Conservation (phyloP, 2,113 vertebrate species). For the Chaetura pelagica region DNA sequence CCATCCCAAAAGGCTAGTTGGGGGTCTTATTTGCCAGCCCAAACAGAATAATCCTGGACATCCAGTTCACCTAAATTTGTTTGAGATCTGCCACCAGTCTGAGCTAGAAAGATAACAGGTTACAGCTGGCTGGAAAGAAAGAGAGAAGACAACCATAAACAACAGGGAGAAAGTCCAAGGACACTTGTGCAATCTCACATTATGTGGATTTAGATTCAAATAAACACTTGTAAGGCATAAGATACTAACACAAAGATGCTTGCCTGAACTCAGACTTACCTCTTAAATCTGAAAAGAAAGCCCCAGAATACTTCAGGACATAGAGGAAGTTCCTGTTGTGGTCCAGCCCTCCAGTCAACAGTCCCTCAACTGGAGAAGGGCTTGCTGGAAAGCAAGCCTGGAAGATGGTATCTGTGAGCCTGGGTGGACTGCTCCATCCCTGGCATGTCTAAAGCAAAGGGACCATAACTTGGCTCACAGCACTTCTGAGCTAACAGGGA, state of each 20-base stretch:
- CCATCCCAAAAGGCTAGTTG: neutral
- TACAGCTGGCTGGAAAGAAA: neutral
- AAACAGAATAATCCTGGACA: neutral
- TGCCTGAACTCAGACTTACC: neutral
- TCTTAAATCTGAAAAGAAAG: neutral
- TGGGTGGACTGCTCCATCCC: neutral
- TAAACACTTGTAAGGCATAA: neutral
- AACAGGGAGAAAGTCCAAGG: neutral
- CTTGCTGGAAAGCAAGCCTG: neutral
- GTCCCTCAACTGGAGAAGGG: neutral
- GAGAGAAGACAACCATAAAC: neutral
- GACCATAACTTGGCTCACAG: neutral
- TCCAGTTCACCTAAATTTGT: neutral
- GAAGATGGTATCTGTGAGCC: rapidly evolving
- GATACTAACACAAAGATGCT: neutral
- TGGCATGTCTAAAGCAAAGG: neutral
- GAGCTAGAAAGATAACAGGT: neutral
- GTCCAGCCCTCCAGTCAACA: neutral
- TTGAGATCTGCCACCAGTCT: neutral
- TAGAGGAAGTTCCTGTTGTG: neutral
- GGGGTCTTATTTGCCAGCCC: neutral
- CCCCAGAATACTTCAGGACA: neutral
- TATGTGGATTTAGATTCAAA: neutral
- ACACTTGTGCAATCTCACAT: neutral
- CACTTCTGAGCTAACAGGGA: conserved; percentile 32